Evolutionary conservation across 2,113 vertebrate species (phyloP), one percentile per base, ranked within the genome.

Genomic region (Alexandromys fortis): DNA sequence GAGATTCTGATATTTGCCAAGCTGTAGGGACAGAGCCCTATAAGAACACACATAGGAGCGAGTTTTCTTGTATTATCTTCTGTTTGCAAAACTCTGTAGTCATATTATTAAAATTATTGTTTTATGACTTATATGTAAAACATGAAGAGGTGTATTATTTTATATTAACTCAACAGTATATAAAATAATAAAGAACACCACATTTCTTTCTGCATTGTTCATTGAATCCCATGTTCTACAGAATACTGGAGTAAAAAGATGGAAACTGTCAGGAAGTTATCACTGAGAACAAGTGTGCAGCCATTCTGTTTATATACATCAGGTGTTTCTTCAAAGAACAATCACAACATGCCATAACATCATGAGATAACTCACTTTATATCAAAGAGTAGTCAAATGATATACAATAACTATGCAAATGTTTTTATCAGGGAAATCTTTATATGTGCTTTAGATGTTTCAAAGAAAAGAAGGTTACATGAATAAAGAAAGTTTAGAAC

Each of bases 41-140:
- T 13, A 61, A 79, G 14, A 68, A 91, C 3, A 52, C 2, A 42
- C 12, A 21, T 28, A 3, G 49, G 58, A 55, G 75, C n/a, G 68
- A 4, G 6, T 33, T 26, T 95, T 82, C 52, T 16, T 61, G 35
- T 77, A 73, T 82, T 87, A 77, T 67, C 61, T 86, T 70, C 26
- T 93, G 12, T 4, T 95, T 96, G 17, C 6, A 89, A 70, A 90
- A 52, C 82, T 58, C 33, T 78, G 65, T 94, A 91, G 9, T 75
- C 19, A n/a, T 76, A 70, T 24, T 77, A 58, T 72, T 91, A 70
- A 86, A 91, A 42, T 86, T 77, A 30, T 79, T 91, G 61, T 79
- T 78, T 88, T 86, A 26, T 47, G 63, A 0, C 7, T 94, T 73
- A 73, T 8, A 45, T 72, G 61, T 47, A 9, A 49, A 22, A 85